These are phyloP conservation scores for Cynodonichthys magdalenae DNA, from an alignment of 2,797 vertebrate species.

Conservation along the genomic window DNA sequence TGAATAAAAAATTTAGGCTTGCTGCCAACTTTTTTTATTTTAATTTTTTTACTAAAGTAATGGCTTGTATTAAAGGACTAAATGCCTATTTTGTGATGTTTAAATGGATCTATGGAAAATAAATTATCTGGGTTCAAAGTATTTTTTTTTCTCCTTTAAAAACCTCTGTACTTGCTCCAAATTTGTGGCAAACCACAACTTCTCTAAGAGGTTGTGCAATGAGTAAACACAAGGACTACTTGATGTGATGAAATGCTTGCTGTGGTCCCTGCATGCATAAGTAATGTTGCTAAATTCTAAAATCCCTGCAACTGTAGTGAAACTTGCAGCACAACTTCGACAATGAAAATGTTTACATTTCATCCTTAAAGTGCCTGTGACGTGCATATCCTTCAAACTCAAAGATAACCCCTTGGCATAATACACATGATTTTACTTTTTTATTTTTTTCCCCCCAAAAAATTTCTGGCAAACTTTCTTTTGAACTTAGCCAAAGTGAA, in stretches of 20 bases:
- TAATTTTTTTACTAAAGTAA: too few relatives aligned
- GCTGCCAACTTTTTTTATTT: too few relatives aligned
- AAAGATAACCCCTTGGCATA: too few relatives aligned
- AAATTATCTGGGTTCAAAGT: conserved; percentile 2
- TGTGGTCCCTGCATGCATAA: conserved; percentile 28
- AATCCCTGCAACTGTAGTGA: conserved; percentile 17
- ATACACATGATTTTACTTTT: too few relatives aligned
- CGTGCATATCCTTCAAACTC: too few relatives aligned
- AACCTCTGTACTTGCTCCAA: conserved; percentile 22
- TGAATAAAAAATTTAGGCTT: not conserved
- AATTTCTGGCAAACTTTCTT: too few relatives aligned
- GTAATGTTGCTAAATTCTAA: conserved; percentile 22
- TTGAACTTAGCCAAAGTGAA: too few relatives aligned
- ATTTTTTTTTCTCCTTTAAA: conserved; percentile 7
- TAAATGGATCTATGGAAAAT: too few relatives aligned
- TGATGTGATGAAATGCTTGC: conserved; percentile 55
- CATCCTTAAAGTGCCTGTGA: not conserved
- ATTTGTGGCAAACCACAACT: conserved; percentile 43
- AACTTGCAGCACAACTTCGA: conserved; percentile 12
- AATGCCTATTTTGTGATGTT: not conserved
- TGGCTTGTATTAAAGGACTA: not conserved
- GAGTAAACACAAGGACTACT: conserved; percentile 34
- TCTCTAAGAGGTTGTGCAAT: conserved; percentile 38
- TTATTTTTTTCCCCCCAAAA: too few relatives aligned
- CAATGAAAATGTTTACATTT: conserved; percentile 26